Percentiles rank a stretch among this genome's conserved stretches.
Conservation (phyloP, 2,888 invertebrate species). For the Melikaiella ostensackeni region DNA sequence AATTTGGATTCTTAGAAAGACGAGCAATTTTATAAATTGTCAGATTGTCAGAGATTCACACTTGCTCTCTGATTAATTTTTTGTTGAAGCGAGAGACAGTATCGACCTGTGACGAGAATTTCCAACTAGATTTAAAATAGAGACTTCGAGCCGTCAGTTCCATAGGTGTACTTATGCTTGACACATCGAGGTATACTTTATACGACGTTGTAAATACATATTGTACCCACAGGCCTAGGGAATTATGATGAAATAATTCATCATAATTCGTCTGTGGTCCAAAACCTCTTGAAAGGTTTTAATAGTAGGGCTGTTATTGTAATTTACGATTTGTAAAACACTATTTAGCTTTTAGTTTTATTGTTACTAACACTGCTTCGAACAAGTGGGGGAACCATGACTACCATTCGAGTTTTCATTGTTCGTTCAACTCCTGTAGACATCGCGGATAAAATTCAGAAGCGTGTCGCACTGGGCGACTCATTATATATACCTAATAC, state of each 20-base stretch:
- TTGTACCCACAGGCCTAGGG: slow-evolving; percentile 43
- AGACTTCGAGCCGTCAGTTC: slow-evolving; percentile 57
- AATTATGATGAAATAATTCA: slow-evolving; percentile 25
- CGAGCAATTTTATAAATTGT: not conserved
- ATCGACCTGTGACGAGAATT: slow-evolving; percentile 22
- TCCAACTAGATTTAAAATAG: slow-evolving; percentile 13
- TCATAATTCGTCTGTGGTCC: slow-evolving; percentile 21
- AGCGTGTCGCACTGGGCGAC: not conserved
- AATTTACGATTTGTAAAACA: slow-evolving; percentile 52
- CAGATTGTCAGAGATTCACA: not conserved
- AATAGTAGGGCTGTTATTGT: slow-evolving; percentile 63
- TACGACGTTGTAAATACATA: slow-evolving; percentile 56
- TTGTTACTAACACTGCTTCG: slow-evolving; percentile 52
- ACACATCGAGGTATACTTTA: slow-evolving; percentile 64
- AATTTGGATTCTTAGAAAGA: slow-evolving; percentile 1
- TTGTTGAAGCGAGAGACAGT: slow-evolving; percentile 42
- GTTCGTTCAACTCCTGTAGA: slow-evolving; percentile 49
- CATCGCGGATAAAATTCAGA: slow-evolving; percentile 45
- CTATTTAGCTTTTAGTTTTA: slow-evolving; percentile 61
- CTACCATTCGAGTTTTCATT: slow-evolving; percentile 55
- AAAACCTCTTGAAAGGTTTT: slow-evolving; percentile 47
- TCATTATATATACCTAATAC: not conserved
- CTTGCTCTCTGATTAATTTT: slow-evolving; percentile 42
- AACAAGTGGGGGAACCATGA: slow-evolving; percentile 69
- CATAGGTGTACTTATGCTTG: slow-evolving; percentile 68